These are phyloP conservation scores for Acrossocheilus fasciatus DNA, from an alignment of 2,797 vertebrate species.

Conservation along the genomic window DNA sequence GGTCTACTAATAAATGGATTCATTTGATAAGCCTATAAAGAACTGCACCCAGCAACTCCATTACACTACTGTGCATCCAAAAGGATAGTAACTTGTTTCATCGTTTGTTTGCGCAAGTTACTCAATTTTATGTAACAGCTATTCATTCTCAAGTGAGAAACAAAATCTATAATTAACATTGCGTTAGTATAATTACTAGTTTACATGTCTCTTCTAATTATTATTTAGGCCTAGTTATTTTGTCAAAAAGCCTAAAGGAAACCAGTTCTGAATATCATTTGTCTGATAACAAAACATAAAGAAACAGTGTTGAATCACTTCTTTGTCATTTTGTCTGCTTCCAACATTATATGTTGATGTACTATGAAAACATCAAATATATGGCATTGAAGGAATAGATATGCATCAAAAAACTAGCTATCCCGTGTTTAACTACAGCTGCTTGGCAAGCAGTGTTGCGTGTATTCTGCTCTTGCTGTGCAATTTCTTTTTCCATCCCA, in stretches of 20 bases:
- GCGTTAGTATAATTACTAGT: neutral
- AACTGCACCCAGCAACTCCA: neutral
- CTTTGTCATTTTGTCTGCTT: neutral
- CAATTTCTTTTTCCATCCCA: neutral
- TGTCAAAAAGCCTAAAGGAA: neutral
- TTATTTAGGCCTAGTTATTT: slow-evolving; percentile 2
- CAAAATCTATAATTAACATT: neutral
- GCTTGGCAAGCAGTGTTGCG: slow-evolving; percentile 8
- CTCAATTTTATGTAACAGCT: neutral
- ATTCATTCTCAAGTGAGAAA: neutral
- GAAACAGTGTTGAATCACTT: neutral
- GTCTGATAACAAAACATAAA: neutral
- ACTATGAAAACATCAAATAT: neutral
- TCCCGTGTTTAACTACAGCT: neutral
- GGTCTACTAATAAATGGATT: neutral
- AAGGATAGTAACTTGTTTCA: neutral
- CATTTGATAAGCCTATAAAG: neutral
- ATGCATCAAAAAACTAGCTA: neutral
- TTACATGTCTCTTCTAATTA: neutral
- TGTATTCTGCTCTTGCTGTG: neutral
- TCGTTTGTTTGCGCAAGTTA: neutral
- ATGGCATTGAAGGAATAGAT: neutral
- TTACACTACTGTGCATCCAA: neutral
- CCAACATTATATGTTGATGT: neutral
- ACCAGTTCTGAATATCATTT: neutral